Conservation (phyloP, 2,888 invertebrate genomes). For the Kryphioiulus occultus region DNA sequence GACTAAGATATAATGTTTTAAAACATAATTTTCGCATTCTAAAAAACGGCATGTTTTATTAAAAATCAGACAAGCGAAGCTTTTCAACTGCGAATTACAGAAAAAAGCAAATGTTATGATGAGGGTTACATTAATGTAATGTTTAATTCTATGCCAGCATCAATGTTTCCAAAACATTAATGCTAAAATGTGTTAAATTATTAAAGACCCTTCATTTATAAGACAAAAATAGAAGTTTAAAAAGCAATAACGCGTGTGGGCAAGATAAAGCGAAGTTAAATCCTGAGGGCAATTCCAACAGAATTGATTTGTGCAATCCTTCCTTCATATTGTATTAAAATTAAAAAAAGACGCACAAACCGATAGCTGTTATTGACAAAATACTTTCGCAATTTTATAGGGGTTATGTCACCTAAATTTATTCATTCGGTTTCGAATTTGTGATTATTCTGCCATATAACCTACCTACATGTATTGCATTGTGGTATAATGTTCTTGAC, state of each 20-base stretch:
- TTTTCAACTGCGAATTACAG: constrained; percentile 36
- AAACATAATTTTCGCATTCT: background rate
- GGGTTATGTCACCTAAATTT: no score
- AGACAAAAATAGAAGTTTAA: background rate
- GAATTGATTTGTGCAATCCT: background rate
- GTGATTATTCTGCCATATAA: no score
- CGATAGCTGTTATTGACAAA: no score
- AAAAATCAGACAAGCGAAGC: background rate
- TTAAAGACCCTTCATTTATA: background rate
- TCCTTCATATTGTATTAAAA: no score
- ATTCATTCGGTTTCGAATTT: no score
- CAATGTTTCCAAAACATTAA: constrained; percentile 21
- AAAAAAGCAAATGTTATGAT: constrained; percentile 18
- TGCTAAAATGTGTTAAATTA: background rate
- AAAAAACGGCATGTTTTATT: background rate
- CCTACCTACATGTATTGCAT: no score
- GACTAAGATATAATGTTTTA: no score
- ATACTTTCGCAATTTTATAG: no score
- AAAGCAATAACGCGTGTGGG: background rate
- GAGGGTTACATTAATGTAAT: constrained; percentile 34
- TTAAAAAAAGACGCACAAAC: no score
- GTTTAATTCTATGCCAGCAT: constrained; percentile 27
- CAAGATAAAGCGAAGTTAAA: background rate
- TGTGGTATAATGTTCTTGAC: background rate
- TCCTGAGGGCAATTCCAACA: background rate